phyloP scores from a whole-genome alignment of 1,140 invertebrate species.

The Heliconius nattereri region DNA sequence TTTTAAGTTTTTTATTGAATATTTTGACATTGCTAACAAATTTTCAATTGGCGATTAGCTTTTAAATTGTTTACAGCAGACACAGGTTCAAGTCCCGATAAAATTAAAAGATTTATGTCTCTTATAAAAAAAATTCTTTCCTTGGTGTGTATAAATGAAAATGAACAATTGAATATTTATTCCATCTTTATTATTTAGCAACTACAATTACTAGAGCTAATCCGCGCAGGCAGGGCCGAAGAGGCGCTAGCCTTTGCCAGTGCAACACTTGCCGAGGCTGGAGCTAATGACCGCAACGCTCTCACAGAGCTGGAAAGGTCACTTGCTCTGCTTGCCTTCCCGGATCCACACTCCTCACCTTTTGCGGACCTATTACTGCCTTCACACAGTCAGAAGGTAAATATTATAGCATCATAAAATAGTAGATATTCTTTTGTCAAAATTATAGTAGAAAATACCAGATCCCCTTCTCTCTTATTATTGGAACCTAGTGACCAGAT shows the following conservation, averaged over 20 bases:
- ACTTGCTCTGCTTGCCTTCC: conserved; percentile 96
- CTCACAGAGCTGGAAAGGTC: conserved; percentile 91
- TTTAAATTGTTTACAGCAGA: too few species aligned
- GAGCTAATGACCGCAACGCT: conserved; percentile 92
- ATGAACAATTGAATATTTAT: background rate
- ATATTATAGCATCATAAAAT: background rate
- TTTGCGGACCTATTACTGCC: conserved; percentile 97
- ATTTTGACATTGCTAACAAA: too few species aligned
- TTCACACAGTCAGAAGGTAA: conserved; percentile 95
- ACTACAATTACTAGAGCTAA: conserved; percentile 96
- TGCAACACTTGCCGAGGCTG: conserved; percentile 94
- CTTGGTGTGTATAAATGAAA: too few species aligned
- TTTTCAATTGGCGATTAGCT: too few species aligned
- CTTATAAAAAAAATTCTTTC: too few species aligned
- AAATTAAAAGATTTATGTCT: too few species aligned
- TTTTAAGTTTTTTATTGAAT: too few species aligned
- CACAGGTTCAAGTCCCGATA: too few species aligned
- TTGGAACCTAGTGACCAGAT: too few species aligned
- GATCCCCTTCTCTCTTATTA: too few species aligned
- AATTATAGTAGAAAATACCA: too few species aligned
- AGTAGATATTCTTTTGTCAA: too few species aligned
- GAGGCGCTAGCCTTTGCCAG: conserved; percentile 98
- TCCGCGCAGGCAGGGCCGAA: conserved; percentile 92
- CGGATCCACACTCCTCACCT: conserved; percentile 96
- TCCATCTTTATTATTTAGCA: conserved; percentile 83